Evolutionary conservation across 2,888 invertebrate genomes (phyloP), one percentile per base, ranked within the genome.

Genomic region (Hydroisotoma schaefferi): DNA sequence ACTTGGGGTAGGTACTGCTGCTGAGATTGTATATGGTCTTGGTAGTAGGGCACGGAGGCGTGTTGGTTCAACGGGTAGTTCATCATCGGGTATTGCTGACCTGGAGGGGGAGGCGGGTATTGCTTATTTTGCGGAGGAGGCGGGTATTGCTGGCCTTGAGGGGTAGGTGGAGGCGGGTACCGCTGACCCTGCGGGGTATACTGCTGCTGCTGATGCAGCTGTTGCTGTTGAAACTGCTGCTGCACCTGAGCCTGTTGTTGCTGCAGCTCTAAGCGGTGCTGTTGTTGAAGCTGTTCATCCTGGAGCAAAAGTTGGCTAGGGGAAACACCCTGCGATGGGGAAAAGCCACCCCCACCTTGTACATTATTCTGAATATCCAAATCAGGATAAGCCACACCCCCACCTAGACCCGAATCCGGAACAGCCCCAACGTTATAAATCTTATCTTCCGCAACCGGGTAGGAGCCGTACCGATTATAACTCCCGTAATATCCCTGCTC

Each of bases 41-140:
- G n/a, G 37, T 52, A 52, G 23, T 22, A 25, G 4, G 52, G 52
- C 8, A 52, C 52, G 12, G 52, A 29, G 22, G 37, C 10, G 37
- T 52, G 52, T 33, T 52, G 52, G 12, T 52, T 18, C 10, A n/a
- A 15, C 22, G 12, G 52, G 22, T 52, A 52, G 52, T 52, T 52
- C 15, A 28, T 33, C 55, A 46, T 46, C n/a, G 46, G 55, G 23
- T 46, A 46, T 28, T 55, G 55, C n/a, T n/a, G n/a, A n/a, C n/a
- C n/a, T n/a, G n/a, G n/a, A n/a, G n/a, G n/a, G n/a, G n/a, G n/a
- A 22, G n/a, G 12, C 43, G 4, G 43, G 44, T 15, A 22, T 20
- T 38, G 15, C 12, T 18, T 18, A 33, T 38, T 23, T 22, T 38
- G 37, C 22, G 40, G 40, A 40, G 8, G 8, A 8, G 8, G 33